Evolutionary conservation across 2,888 invertebrate species (phyloP), one percentile per base, ranked within the genome.

Genomic region (Ethmia dodecea): DNA sequence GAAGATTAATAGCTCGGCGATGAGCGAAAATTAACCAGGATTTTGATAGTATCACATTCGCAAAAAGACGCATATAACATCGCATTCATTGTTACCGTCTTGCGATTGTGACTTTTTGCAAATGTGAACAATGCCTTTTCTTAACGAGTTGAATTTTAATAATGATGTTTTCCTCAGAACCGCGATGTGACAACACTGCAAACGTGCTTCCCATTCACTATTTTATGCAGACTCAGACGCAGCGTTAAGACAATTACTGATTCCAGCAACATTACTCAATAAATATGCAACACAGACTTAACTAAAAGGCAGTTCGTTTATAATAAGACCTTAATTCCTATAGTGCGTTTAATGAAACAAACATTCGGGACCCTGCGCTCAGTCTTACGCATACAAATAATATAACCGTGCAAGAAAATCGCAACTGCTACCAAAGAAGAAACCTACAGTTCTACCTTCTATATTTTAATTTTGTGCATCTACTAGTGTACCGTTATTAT

Each of bases 291-390:
- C 55, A 64, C 51, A 62, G 25, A 43, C 48, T 49, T 51, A 68
- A 60, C 48, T 56, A 62, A 64, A 62, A 66, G 60, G 62, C 62
- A 65, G 66, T 49, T 61, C 52, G 52, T 56, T n/a, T 60, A 57
- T 38, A 52, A 54, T 54, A 55, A 59, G 13, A 61, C 44, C 64
- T 67, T 73, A 70, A 43, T 42, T 14, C 31, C 55, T 65, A 65
- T 37, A 44, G 55, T 57, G 52, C 48, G 43, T 41, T 47, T 49
- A 49, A 49, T 37, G 53, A 50, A 55, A 53, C 38, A 45, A 48
- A 52, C 56, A 58, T 54, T 55, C 50, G 49, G 62, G 53, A 52
- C 58, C 52, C 58, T 60, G 59, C 60, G 56, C 49, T 70, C 69
- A 72, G 66, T 67, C 65, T 69, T 63, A 54, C 53, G 35, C 31